A percentile compares a stretch with the other conserved stretches of the same genome.
Evolutionary conservation across 2,113 vertebrate genomes (phyloP).

Genomic region (Sitta europaea): DNA sequence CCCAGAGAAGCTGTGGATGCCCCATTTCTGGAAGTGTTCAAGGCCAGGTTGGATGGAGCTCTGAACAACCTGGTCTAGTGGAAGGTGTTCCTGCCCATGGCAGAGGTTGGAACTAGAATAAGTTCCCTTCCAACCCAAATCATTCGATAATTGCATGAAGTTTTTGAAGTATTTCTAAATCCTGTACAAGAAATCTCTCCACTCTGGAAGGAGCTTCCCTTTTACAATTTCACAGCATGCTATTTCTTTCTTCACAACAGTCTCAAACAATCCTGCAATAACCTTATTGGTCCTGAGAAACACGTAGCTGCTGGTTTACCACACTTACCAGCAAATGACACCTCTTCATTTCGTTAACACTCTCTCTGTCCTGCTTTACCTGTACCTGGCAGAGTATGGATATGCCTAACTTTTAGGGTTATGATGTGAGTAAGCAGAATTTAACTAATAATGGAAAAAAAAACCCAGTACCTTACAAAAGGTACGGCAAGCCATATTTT

Average conservation of each 20-base stretch:
- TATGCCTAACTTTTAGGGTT: neutral
- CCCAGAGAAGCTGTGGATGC: neutral
- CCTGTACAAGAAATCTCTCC: neutral
- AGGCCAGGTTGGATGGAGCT: neutral
- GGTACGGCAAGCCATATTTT: fast-evolving
- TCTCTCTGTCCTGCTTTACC: neutral
- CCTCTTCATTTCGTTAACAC: neutral
- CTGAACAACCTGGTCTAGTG: neutral
- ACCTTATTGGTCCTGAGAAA: neutral
- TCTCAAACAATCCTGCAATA: neutral
- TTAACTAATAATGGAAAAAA: neutral
- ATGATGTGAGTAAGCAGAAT: neutral
- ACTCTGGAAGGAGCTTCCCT: neutral
- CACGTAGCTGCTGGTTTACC: neutral
- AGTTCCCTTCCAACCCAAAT: neutral
- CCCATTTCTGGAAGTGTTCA: neutral
- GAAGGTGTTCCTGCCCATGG: neutral
- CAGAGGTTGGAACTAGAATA: neutral
- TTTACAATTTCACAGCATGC: fast-evolving
- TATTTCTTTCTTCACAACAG: neutral
- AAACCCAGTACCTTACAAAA: neutral
- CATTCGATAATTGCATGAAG: neutral
- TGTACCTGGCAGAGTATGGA: too few relatives aligned
- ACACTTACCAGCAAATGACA: fast-evolving
- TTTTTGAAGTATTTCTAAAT: neutral